A percentile compares a stretch with the other conserved stretches of the same genome.
Evolutionary conservation across 1,140 invertebrate genomes (phyloP).

Genomic region (Paraescarpia echinospica): DNA sequence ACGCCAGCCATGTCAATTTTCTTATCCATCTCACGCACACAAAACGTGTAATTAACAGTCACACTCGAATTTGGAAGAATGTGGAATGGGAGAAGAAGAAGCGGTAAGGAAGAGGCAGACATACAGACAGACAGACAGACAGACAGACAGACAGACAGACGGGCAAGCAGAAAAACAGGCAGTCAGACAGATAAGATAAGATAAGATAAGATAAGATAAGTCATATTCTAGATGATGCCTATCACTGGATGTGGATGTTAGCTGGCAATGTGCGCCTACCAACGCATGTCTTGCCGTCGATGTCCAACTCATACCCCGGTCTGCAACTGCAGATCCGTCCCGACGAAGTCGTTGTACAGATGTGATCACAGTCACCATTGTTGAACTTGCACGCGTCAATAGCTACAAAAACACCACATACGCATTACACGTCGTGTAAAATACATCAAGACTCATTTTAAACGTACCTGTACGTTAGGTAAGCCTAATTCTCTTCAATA

Average conservation of each 20-base stretch:
- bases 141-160: too few species aligned
- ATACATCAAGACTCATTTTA: neutral
- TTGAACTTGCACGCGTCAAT: constrained; percentile 8
- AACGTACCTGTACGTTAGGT: neutral
- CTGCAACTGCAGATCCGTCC: constrained; percentile 2
- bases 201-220: neutral
- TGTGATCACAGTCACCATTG: constrained; percentile 16
- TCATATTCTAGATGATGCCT: neutral
- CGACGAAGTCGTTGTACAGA: neutral
- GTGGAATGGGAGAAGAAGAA: too few species aligned
- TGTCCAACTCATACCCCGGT: constrained; percentile 9
- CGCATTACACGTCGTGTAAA: neutral
- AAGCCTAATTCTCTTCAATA: too few species aligned
- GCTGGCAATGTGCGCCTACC: neutral
- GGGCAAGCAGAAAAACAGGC: too few species aligned
- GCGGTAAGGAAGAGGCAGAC: too few species aligned
- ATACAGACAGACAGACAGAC: too few species aligned
- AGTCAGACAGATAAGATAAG: too few species aligned
- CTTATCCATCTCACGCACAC: too few species aligned
- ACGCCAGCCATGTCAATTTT: too few species aligned
- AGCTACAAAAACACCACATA: neutral
- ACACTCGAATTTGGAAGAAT: too few species aligned
- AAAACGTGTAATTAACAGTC: too few species aligned
- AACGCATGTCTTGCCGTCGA: constrained; percentile 15
- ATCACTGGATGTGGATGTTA: too few species aligned